Base-by-base conservation (phyloP, 2,113 vertebrate genomes). In the Malurus melanocephalus region DNA sequence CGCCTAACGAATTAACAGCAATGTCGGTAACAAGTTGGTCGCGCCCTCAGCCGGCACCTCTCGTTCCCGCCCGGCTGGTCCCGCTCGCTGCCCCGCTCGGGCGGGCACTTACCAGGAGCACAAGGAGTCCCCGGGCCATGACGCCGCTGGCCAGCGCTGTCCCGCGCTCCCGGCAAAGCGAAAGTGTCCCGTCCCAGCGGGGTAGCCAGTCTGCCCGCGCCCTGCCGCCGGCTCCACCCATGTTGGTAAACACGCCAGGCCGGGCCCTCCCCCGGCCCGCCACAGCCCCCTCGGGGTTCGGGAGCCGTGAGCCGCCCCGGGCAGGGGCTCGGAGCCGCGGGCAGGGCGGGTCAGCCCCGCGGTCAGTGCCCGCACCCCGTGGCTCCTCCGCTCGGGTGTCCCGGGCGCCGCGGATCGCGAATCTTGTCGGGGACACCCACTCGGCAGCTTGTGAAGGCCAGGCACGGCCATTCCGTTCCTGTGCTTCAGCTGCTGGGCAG, bases 21-120 rank as follows among this genome's bases (percentile, higher is more conserved):
- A 10, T 18, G 26, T 7, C 10, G 9, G 0, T 5, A 10, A 4
- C 23, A 32, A 42, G 13, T 7, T 8, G 7, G 21, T 3, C 5
- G 13, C 21, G 7, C 24, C 2, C 45, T 4, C 11, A 8, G 55
- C 26, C 51, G 28, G 19, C 61, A 18, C 32, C 11, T 6, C 52
- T 3, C 32, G 40, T 13, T 18, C 59, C 68, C 23, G 10, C 69
- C n/a, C 22, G 26, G 33, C 30, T 14, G 35, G 28, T 40, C 33
- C 62, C 32, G 60, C 32, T 53, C 67, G n/a, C 69, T 3, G 19
- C 2, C 52, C 42, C 21, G 3, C 57, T 6, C 48, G 17, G 42
- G 26, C 8, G 8, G 16, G 21, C 45, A 93, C 93, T 94, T 89
- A 94, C 93, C 26, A 83, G 55, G 26, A 93, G 53, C 45, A 59